These are phyloP conservation scores for Neelides folsomi DNA, from an alignment of 2,888 invertebrate genomes.

Conservation along the genomic window DNA sequence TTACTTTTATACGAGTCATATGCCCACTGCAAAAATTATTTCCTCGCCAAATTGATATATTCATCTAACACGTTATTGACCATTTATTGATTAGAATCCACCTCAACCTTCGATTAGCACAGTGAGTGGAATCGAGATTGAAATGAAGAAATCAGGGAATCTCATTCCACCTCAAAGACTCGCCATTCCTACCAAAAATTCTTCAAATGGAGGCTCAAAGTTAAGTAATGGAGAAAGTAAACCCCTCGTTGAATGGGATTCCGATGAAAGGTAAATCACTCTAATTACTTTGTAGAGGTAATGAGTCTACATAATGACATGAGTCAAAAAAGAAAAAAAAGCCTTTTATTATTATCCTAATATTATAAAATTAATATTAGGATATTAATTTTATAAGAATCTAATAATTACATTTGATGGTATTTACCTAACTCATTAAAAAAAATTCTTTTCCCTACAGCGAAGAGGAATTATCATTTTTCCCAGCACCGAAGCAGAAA, in stretches of 20 bases:
- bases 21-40: no score
- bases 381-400: background rate
- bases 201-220: constrained; percentile 1
- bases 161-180: constrained; percentile 28
- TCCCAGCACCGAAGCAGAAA: constrained; percentile 40
- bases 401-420: background rate
- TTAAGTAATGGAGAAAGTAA: constrained; percentile 39
- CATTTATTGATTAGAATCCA: constrained; percentile 1
- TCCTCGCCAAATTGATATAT: no score
- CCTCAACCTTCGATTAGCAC: background rate
- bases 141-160: constrained; percentile 18
- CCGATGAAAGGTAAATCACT: constrained; percentile 42
- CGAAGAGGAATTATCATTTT: constrained; percentile 45
- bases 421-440: no score
- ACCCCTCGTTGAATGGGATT: constrained; percentile 48
- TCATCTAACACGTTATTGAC: background rate
- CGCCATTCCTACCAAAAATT: constrained; percentile 22
- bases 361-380: no score
- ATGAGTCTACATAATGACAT: no score
- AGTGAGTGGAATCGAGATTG: constrained; percentile 9
- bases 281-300: no score
- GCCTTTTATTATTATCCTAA: no score
- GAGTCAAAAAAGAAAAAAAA: no score
- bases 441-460: constrained; percentile 35
- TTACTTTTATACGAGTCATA: no score